phyloP scores from a whole-genome alignment of 2,888 invertebrate species.

The Dorcus hopei region DNA sequence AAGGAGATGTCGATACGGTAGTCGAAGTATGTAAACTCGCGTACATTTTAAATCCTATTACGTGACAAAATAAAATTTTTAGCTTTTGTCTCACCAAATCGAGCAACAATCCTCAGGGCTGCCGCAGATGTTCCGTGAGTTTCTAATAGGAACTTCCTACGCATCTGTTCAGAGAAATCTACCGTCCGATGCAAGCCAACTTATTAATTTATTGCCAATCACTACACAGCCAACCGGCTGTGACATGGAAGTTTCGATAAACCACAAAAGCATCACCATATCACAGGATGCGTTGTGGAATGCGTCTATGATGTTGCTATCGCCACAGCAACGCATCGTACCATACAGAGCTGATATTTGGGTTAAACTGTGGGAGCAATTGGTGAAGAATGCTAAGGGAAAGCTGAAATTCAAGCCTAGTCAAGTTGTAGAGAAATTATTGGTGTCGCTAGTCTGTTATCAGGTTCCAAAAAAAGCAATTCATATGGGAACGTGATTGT shows the following conservation, averaged over 20 bases:
- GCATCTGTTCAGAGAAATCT: constrained; percentile 69
- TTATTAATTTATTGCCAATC: constrained; percentile 69
- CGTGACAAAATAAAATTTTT: constrained; percentile 24
- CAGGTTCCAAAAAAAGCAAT: constrained; percentile 52
- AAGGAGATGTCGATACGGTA: constrained; percentile 69
- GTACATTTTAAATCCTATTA: not conserved
- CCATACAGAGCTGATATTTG: constrained; percentile 80
- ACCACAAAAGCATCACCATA: constrained; percentile 57
- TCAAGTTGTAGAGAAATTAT: constrained; percentile 73
- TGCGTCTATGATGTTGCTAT: constrained; percentile 77
- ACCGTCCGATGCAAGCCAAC: constrained; percentile 65
- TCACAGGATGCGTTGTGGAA: constrained; percentile 77
- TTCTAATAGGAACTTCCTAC: constrained; percentile 72
- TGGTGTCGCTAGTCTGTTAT: constrained; percentile 79
- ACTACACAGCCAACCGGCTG: constrained; percentile 60
- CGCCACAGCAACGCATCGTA: constrained; percentile 79
- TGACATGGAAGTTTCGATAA: constrained; percentile 62
- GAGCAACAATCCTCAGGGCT: constrained; percentile 62
- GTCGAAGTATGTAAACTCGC: constrained; percentile 58
- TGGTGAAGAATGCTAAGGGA: constrained; percentile 59
- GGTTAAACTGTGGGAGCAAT: constrained; percentile 76
- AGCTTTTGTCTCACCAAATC: constrained; percentile 61
- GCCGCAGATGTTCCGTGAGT: constrained; percentile 74
- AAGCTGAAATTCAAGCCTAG: constrained; percentile 63
- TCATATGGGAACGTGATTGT: not conserved